Percentiles rank a stretch among this genome's conserved stretches.
phyloP scores from a whole-genome alignment of 1,140 invertebrate genomes.

The Melipona quadrifasciata region DNA sequence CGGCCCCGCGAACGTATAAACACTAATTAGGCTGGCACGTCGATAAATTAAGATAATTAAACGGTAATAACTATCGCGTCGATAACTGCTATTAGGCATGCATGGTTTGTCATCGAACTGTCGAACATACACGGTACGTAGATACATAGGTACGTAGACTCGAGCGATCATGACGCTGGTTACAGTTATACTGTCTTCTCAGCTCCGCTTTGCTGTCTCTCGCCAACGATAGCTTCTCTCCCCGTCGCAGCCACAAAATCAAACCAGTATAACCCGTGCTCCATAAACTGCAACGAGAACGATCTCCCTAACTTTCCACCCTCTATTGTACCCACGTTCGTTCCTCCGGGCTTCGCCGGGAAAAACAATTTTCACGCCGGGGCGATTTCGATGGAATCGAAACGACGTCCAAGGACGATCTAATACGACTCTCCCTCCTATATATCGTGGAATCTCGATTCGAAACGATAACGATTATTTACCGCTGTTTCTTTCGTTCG shows the following conservation, averaged over 20 bases:
- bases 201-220: background rate
- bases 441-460: background rate
- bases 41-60: slow-evolving; percentile 43
- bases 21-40: slow-evolving; percentile 19
- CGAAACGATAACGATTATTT: background rate
- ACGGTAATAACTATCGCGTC: slow-evolving; percentile 32
- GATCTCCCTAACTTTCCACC: background rate
- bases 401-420: background rate
- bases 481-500: background rate
- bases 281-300: background rate
- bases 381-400: background rate
- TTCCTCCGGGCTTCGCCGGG: background rate
- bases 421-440: background rate
- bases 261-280: background rate
- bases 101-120: slow-evolving; percentile 32
- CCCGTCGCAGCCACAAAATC: background rate
- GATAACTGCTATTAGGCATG: slow-evolving; percentile 31
- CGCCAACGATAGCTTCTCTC: background rate
- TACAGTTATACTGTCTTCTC: slow-evolving; percentile 9
- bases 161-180: background rate
- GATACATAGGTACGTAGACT: background rate
- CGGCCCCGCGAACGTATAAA: background rate
- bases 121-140: background rate
- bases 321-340: background rate
- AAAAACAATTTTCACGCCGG: slow-evolving; percentile 4